These are phyloP conservation scores for Cephus sareptanus DNA, from an alignment of 2,888 invertebrate species.

Conservation along the genomic window DNA sequence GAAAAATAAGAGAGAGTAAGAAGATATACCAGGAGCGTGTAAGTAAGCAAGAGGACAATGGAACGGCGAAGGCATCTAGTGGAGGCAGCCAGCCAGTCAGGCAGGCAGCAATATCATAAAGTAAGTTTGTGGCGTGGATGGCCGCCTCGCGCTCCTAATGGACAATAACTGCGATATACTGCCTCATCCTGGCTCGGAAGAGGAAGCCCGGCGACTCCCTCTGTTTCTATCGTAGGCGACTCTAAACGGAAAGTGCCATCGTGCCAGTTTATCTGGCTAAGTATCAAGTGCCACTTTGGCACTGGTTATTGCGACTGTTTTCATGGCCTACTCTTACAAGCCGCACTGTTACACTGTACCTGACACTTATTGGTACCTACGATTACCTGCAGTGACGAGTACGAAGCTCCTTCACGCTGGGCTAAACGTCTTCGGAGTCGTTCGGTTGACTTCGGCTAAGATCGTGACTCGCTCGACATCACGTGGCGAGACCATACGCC, in stretches of 20 bases:
- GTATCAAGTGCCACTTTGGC: slow-evolving; percentile 10
- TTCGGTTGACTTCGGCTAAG: neutral
- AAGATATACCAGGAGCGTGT: neutral
- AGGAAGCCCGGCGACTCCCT: slow-evolving; percentile 26
- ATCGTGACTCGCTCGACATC: neutral
- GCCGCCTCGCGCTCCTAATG: slow-evolving; percentile 56
- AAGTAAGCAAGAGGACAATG: neutral
- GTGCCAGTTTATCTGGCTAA: slow-evolving; percentile 18
- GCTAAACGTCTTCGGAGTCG: neutral
- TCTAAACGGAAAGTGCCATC: slow-evolving; percentile 14
- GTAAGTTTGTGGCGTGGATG: slow-evolving; percentile 52
- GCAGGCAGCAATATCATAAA: slow-evolving; percentile 53
- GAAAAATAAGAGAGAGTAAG: neutral
- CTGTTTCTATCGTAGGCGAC: slow-evolving; percentile 11
- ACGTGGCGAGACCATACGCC: neutral
- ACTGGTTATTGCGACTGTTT: neutral
- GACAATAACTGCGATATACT: slow-evolving; percentile 61
- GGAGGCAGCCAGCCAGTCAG: neutral
- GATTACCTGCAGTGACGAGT: neutral
- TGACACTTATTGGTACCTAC: neutral
- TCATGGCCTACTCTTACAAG: neutral
- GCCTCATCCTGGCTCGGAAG: slow-evolving; percentile 43
- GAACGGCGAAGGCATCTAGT: neutral
- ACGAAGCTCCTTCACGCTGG: neutral
- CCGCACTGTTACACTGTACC: neutral